These are phyloP conservation scores for Catharus bicknelli DNA, from an alignment of 2,113 vertebrate species.

Conservation along the genomic window DNA sequence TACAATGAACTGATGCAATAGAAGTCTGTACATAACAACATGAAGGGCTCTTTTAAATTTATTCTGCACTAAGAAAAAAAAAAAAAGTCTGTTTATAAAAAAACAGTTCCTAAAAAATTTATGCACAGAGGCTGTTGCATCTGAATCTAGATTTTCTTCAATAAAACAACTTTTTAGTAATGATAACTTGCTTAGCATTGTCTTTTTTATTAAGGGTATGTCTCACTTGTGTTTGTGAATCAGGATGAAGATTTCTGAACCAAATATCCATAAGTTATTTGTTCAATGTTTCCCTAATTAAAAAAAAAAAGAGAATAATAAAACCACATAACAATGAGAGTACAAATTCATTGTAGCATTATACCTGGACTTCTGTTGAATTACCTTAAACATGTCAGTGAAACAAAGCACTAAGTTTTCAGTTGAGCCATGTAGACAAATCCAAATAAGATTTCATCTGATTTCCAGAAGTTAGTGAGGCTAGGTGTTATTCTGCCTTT, in stretches of 20 bases:
- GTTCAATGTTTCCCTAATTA: slow-evolving; percentile 43
- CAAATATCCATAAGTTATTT: slow-evolving; percentile 23
- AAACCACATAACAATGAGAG: not conserved
- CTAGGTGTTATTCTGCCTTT: not conserved
- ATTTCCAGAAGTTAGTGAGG: slow-evolving; percentile 26
- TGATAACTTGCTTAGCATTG: not conserved
- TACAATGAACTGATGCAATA: not conserved
- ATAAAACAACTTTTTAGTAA: not conserved
- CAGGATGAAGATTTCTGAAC: slow-evolving; percentile 22
- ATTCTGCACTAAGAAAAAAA: slow-evolving; percentile 4
- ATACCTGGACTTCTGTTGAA: slow-evolving; percentile 6
- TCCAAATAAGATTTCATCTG: slow-evolving; percentile 2
- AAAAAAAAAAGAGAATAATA: not conserved
- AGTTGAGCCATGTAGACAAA: slow-evolving; percentile 1
- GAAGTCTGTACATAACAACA: not conserved
- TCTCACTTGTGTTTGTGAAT: slow-evolving; percentile 49
- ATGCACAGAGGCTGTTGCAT: not conserved
- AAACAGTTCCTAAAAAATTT: not conserved
- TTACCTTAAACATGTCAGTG: not conserved
- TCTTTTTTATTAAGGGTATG: not conserved
- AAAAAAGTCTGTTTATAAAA: not conserved
- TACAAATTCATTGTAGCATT: not conserved
- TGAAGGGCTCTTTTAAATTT: slow-evolving; percentile 14
- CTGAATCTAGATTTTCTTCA: not conserved
- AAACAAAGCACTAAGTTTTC: slow-evolving; percentile 4